Conservation (phyloP, 1,140 invertebrate genomes). For the Riptortus pedestris region DNA sequence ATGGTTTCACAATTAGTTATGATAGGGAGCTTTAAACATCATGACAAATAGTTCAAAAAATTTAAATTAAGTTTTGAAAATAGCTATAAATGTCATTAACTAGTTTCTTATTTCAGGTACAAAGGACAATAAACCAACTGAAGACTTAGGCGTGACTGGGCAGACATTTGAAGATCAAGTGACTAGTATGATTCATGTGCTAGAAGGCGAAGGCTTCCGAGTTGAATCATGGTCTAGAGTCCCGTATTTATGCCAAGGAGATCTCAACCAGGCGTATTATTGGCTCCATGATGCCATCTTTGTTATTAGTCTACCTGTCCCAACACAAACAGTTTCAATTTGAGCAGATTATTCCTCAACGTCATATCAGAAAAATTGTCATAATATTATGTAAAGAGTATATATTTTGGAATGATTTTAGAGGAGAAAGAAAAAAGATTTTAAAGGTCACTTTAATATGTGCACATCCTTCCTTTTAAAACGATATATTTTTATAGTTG, state of each 20-base stretch:
- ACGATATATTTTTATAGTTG: no score
- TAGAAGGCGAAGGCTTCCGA: conserved; percentile 55
- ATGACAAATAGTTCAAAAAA: no score
- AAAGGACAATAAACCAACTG: conserved; percentile 57
- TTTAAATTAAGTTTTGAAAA: no score
- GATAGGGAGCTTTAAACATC: no score
- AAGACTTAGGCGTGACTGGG: conserved; percentile 57
- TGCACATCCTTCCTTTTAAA: no score
- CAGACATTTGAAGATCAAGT: conserved; percentile 69
- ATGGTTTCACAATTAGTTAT: no score
- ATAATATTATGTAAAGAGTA: no score
- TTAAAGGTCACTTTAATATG: no score
- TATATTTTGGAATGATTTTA: no score
- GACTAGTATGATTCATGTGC: conserved; percentile 57
- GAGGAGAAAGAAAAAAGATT: no score
- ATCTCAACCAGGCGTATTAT: conserved; percentile 82
- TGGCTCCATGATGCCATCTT: conserved; percentile 82
- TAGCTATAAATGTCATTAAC: neutral
- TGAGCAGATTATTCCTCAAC: no score
- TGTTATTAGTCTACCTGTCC: conserved; percentile 35
- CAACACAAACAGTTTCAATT: neutral
- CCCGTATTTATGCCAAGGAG: conserved; percentile 90
- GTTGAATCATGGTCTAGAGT: conserved; percentile 68
- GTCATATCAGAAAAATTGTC: no score
- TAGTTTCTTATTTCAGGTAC: conserved; percentile 41